Conservation (phyloP, 2,113 vertebrate species). For the Pelecanus crispus region DNA sequence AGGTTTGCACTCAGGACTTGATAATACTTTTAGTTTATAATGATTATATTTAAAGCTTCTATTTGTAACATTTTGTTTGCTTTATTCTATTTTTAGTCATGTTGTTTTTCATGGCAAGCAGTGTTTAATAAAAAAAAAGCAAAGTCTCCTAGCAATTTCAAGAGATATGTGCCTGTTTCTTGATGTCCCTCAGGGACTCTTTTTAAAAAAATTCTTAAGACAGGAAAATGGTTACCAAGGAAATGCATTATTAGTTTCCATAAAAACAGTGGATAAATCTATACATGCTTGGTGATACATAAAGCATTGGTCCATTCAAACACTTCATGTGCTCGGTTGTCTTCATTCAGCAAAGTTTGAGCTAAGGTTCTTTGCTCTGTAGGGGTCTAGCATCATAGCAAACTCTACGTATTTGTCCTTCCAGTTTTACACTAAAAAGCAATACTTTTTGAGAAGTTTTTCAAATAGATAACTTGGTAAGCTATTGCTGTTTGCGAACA, state of each 20-base stretch:
- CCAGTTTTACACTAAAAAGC: background rate
- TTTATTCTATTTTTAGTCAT: slow-evolving; percentile 56
- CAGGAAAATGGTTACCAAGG: background rate
- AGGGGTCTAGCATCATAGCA: background rate
- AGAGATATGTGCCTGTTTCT: slow-evolving; percentile 4
- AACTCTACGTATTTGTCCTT: background rate
- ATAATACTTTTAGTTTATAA: slow-evolving; percentile 21
- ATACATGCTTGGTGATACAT: fast-evolving
- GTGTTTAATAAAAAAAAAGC: slow-evolving; percentile 35
- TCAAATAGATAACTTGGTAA: background rate
- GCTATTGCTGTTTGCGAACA: background rate
- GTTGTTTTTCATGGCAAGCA: slow-evolving; percentile 58
- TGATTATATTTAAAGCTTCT: slow-evolving; percentile 42
- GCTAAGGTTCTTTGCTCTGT: background rate
- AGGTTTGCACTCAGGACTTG: background rate
- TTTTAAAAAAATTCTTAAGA: background rate
- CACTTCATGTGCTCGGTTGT: background rate
- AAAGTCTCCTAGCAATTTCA: slow-evolving; percentile 32
- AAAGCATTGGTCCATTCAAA: background rate
- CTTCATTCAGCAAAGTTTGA: background rate
- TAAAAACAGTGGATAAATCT: background rate
- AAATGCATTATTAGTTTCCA: background rate
- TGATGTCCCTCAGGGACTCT: background rate
- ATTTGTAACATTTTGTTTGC: slow-evolving; percentile 42
- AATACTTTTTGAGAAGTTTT: background rate